These are phyloP conservation scores for Falco berigora DNA, from an alignment of 2,797 vertebrate species.

Conservation along the genomic window DNA sequence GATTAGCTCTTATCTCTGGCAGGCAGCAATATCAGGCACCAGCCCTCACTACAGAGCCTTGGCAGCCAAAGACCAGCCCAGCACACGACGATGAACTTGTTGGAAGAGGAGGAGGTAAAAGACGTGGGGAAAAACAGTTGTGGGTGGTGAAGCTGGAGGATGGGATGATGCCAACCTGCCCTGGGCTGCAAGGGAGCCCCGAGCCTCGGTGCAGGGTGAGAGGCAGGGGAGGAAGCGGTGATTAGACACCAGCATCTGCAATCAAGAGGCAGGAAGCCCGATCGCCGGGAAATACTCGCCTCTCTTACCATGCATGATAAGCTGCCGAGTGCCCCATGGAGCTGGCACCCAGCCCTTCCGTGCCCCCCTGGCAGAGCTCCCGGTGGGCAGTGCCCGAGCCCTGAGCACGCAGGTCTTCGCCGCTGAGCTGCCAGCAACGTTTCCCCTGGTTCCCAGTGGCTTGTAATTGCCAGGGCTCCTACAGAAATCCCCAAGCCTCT, in stretches of 20 bases:
- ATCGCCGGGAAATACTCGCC: not conserved
- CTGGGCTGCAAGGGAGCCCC: not conserved
- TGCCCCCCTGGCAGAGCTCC: not conserved
- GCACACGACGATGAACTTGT: not conserved
- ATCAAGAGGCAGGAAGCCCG: conserved; percentile 35
- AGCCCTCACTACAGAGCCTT: not conserved
- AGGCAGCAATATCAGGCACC: conserved; percentile 19
- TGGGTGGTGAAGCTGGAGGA: not conserved
- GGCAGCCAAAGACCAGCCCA: not conserved
- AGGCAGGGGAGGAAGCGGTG: conserved; percentile 8
- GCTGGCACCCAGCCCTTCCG: not conserved
- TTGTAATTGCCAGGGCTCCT: not conserved
- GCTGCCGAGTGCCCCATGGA: fast-evolving
- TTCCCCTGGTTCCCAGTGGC: not conserved
- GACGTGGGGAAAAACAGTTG: not conserved
- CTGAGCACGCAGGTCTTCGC: fast-evolving
- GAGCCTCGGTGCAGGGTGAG: not conserved
- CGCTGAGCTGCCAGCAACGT: fast-evolving
- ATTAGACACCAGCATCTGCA: conserved; percentile 29
- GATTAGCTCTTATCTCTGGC: conserved; percentile 62
- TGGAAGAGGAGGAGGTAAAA: not conserved
- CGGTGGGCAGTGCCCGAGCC: fast-evolving
- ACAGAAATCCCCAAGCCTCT: not conserved
- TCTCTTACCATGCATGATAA: not conserved
- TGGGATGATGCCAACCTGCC: not conserved